phyloP scores from a whole-genome alignment of 2,113 vertebrate genomes.

The Chunga burmeisteri region DNA sequence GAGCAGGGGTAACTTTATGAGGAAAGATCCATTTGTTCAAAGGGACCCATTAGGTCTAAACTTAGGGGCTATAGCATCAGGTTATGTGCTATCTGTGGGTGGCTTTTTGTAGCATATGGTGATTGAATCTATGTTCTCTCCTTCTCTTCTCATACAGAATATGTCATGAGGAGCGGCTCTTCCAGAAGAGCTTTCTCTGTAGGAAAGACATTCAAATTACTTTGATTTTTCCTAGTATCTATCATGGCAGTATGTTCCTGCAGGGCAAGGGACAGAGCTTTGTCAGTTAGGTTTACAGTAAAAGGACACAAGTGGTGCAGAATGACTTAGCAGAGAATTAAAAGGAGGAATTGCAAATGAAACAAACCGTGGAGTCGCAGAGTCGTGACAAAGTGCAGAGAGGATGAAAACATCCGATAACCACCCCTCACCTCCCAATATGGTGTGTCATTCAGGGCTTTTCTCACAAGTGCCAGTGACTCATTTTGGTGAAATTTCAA shows the following conservation, averaged over 20 bases:
- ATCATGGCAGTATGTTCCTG: neutral
- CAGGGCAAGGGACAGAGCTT: constrained; percentile 1
- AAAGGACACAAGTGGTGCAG: neutral
- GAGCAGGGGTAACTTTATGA: neutral
- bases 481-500: neutral
- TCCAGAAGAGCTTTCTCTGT: neutral
- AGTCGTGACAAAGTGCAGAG: neutral
- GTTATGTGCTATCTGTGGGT: neutral
- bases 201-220: constrained; percentile 19
- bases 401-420: neutral
- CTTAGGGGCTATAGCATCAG: neutral
- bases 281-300: neutral
- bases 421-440: neutral
- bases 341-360: neutral
- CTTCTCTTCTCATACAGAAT: neutral
- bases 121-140: neutral
- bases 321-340: constrained; percentile 7
- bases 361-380: neutral
- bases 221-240: neutral
- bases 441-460: neutral
- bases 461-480: neutral
- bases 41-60: neutral
- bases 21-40: neutral
- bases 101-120: neutral
- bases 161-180: neutral